Percentiles rank a stretch among this genome's conserved stretches.
phyloP scores from a whole-genome alignment of 2,888 invertebrate genomes.

The Pristionchus arcanus region DNA sequence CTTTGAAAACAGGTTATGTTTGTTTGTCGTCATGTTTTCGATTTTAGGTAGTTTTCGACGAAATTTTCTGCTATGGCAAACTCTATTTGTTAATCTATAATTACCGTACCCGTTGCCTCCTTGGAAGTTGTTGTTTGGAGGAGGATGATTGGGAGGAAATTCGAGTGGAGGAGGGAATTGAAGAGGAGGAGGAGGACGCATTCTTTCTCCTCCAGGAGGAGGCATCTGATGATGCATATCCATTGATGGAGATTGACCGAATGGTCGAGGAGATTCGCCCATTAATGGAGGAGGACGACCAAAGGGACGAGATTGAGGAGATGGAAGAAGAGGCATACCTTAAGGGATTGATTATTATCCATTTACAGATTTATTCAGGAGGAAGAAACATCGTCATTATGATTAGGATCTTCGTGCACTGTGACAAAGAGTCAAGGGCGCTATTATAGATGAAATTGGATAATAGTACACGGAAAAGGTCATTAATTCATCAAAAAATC shows the following conservation, averaged over 20 bases:
- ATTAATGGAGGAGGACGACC: background rate
- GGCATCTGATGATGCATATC: background rate
- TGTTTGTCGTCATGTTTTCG: too few species aligned
- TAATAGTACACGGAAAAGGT: too few species aligned
- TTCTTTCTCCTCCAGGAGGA: background rate
- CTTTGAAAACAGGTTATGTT: too few species aligned
- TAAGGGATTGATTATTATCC: background rate
- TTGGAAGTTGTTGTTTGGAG: background rate
- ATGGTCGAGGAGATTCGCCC: background rate
- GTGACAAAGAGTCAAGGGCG: too few species aligned
- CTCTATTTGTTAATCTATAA: background rate
- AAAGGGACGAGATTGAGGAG: background rate
- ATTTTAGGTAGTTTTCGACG: too few species aligned
- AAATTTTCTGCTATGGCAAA: too few species aligned
- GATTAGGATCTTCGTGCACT: too few species aligned
- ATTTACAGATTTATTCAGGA: too few species aligned
- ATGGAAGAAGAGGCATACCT: background rate
- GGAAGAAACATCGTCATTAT: too few species aligned
- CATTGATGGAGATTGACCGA: background rate
- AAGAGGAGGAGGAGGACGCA: background rate
- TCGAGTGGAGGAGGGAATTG: background rate
- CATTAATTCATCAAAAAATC: background rate
- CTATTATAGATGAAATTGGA: too few species aligned
- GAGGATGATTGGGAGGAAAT: conserved; percentile 10
- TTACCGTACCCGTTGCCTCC: background rate